phyloP scores from a whole-genome alignment of 2,113 vertebrate species.

The Oreochromis spilurus region DNA sequence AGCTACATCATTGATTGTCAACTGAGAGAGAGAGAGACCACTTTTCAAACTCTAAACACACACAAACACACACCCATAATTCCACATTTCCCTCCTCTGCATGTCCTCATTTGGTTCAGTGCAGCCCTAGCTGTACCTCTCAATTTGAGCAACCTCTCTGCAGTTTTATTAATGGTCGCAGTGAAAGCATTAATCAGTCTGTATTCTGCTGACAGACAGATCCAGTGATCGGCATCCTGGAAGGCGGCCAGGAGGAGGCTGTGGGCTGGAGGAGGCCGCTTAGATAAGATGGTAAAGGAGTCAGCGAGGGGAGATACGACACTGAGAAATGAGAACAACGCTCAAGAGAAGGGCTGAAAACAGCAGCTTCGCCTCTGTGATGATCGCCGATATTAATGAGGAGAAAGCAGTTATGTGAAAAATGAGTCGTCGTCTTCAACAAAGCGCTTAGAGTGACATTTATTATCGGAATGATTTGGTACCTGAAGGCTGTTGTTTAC shows the following conservation, averaged over 20 bases:
- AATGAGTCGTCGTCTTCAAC: background rate
- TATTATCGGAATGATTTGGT: background rate
- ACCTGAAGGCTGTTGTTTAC: background rate
- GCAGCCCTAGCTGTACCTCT: conserved; percentile 5
- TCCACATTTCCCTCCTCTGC: background rate
- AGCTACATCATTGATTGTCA: conserved; percentile 13
- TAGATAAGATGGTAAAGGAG: conserved; percentile 9
- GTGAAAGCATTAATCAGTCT: conserved; percentile 51
- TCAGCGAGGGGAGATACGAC: background rate
- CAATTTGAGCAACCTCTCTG: conserved; percentile 47
- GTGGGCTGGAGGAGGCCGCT: background rate
- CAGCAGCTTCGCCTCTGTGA: background rate
- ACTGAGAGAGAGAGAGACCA: background rate
- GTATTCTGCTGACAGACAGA: conserved; percentile 60
- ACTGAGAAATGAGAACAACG: conserved; percentile 4
- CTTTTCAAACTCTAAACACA: background rate
- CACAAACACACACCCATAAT: background rate
- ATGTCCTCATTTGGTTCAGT: background rate
- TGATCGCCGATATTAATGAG: background rate
- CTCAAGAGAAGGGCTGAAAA: background rate
- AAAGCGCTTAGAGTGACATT: background rate
- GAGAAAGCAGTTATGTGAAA: background rate
- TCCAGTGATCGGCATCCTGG: conserved; percentile 34
- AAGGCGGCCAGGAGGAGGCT: conserved; percentile 1
- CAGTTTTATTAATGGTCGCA: conserved; percentile 60